These are phyloP conservation scores for Pituophis catenifer DNA, from an alignment of 2,113 vertebrate species.

Conservation along the genomic window DNA sequence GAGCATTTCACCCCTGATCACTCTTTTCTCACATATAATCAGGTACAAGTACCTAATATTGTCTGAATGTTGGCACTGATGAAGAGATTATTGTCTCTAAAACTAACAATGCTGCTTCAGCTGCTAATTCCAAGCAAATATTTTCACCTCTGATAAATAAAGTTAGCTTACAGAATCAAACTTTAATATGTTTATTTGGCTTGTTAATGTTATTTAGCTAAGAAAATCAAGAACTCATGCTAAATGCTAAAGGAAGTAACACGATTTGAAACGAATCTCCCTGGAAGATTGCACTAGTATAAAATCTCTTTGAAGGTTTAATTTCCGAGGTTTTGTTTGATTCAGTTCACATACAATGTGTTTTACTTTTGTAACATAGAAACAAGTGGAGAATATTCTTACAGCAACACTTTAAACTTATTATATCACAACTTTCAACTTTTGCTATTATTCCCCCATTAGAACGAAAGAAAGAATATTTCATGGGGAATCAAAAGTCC, in stretches of 20 bases:
- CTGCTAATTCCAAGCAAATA: background rate
- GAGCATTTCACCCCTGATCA: background rate
- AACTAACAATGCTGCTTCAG: background rate
- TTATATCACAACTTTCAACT: background rate
- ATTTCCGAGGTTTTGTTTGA: background rate
- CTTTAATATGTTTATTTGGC: constrained; percentile 1
- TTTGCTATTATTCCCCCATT: background rate
- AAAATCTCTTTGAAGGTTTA: background rate
- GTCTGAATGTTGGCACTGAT: background rate
- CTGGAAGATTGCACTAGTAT: background rate
- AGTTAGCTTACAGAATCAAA: background rate
- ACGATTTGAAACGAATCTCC: background rate
- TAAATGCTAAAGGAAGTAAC: background rate
- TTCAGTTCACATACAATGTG: background rate
- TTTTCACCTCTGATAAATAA: background rate
- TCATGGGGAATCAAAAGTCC: background rate
- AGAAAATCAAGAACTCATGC: background rate
- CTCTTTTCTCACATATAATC: background rate
- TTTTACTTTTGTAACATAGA: background rate
- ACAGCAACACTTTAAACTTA: background rate
- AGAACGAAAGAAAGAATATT: background rate
- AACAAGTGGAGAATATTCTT: background rate
- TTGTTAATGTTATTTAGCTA: background rate
- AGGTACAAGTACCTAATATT: background rate
- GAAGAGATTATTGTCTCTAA: background rate